Evolutionary conservation across 2,888 invertebrate species (phyloP), one percentile per base, ranked within the genome.

Genomic region (Himalopsyche japonica): DNA sequence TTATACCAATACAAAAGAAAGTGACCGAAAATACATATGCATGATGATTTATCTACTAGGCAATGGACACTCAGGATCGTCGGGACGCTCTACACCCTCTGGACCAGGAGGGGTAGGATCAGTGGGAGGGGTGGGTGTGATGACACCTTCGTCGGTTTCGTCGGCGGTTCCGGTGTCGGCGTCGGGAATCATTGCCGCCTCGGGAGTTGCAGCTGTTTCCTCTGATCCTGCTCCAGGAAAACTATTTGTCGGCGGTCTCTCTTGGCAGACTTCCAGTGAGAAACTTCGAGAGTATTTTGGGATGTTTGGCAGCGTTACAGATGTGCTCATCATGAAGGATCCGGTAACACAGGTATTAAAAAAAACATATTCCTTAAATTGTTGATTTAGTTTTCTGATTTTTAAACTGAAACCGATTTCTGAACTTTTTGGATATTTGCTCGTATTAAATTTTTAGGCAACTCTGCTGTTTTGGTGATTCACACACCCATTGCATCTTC

Each of bases 321-420:
- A 98, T 90, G 97, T 98, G 83, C 94, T 97, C 87, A 97, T 98
- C 89, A 97, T 98, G 97, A 97, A 97, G 92, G 97, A 98, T 91
- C 97, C 97, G 0, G 96, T 97, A 57, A 97, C 97, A 87, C 97
- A 97, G 96, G 97, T 97, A 83, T 34, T 24, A 32, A 20, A 24
- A 20, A n/a, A 48, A 48, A 2, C 12, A 76, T 27, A 76, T 27
- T 8, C 10, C 6, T 20, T 20, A 57, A 57, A 57, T 24, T 10
- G 7, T n/a, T 20, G n/a, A 20, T 24, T 8, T 57, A 20, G 18
- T 49, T n/a, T n/a, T 20, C 20, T 8, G 20, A 24, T 20, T 5
- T 8, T 20, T 43, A 43, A 43, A 43, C n/a, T n/a, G n/a, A n/a
- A n/a, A n/a, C n/a, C n/a, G n/a, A 32, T 32, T 32, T 32, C 32